Base-by-base conservation (phyloP, 64 coral and sea anemone genomes). In the Trachythela sp. region DNA sequence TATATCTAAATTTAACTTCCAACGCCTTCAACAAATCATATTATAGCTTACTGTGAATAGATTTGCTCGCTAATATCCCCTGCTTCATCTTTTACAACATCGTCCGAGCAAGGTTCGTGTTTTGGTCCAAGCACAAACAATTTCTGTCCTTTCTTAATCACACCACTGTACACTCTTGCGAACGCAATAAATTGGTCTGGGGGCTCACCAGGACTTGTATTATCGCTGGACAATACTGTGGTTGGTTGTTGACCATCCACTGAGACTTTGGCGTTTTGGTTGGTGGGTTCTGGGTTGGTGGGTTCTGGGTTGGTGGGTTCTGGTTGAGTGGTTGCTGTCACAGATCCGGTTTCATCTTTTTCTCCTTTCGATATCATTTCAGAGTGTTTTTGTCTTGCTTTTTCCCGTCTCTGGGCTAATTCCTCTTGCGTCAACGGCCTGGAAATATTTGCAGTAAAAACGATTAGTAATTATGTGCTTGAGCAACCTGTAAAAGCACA, bases 401-500 rank as follows among this genome's bases (percentile, higher is more conserved):
- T 91, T 40, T 94, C 93, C n/a, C 95, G 93, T 18, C 95, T 93
- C 26, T 92, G 58, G 29, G 93, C 43, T 31, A 98, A 92, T 75
- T 98, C 93, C 37, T 93, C 95, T 91, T 98, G 93, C n/a, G 95
- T 98, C 48, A 98, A 87, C 20, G 95, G 95, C 38, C 95, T 97
- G 41, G 6, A 26, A 26, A 68, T 58, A 89, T 67, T 51, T 43
- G 8, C 4, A 36, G 13, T 29, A 30, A 80, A 15, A 34, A 34
- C 9, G 9, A 29, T 80, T 18, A 80, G 37, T 18, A 80, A 35
- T 34, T 15, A 0, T 80, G n/a, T 80, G 20, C 75, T 18, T 0
- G 9, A 20, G 15, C 3, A 80, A 39, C 6, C 75, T 39, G 6
- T 13, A 9, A 35, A 80, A 9, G 33, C 75, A 35, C 6, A 37